Evolutionary conservation across 2,797 vertebrate species (phyloP).

Genomic region (Myotis findleyi): DNA sequence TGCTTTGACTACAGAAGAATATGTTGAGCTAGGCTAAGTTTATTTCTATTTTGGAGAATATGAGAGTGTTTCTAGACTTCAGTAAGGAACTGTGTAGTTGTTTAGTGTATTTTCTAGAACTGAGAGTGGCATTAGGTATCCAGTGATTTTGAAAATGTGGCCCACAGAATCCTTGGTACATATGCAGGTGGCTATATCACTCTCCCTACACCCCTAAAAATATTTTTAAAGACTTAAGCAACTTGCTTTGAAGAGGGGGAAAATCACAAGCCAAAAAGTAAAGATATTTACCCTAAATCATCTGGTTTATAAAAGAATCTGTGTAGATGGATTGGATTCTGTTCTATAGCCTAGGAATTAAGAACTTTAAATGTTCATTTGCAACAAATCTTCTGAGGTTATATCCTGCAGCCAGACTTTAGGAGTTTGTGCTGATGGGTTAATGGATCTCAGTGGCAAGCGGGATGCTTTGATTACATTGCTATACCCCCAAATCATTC

Average conservation of each 20-base stretch:
- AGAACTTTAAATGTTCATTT: not conserved
- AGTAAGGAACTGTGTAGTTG: not conserved
- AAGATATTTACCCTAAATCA: not conserved
- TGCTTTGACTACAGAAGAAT: not conserved
- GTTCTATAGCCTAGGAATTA: not conserved
- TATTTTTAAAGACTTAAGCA: not conserved
- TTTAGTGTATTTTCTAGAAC: not conserved
- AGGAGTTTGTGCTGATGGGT: not conserved
- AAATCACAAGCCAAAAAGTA: not conserved
- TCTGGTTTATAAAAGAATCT: not conserved
- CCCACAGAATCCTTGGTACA: not conserved
- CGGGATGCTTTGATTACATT: not conserved
- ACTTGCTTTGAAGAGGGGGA: not conserved
- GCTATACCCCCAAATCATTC: not conserved
- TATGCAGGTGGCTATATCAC: not conserved
- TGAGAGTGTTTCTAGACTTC: not conserved
- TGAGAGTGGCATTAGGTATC: not conserved
- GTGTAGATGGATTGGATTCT: not conserved
- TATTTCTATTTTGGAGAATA: not conserved
- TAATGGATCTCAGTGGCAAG: not conserved
- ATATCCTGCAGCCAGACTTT: not conserved
- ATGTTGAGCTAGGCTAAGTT: not conserved
- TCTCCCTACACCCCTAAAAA: not conserved
- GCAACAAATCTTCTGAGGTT: not conserved
- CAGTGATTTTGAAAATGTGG: not conserved